These are phyloP conservation scores for Pyxicephalus adspersus DNA, from an alignment of 2,113 vertebrate genomes.

Conservation along the genomic window DNA sequence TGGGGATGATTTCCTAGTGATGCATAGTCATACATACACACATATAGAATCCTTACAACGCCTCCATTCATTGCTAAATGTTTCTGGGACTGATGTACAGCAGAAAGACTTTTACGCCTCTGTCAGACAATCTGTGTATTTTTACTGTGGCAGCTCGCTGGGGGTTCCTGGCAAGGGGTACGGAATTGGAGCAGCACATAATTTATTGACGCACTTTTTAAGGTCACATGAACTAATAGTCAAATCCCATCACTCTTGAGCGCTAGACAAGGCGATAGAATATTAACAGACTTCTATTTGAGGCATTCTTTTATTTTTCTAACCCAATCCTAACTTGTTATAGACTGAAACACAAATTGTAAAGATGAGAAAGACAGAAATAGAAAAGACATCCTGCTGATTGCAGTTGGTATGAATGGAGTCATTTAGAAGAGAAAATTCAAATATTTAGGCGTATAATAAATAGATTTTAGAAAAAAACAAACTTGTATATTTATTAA, in stretches of 20 bases:
- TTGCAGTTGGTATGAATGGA: too few relatives aligned
- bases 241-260: background rate
- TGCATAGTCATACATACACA: too few relatives aligned
- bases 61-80: background rate
- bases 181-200: background rate
- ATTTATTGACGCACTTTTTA: constrained; percentile 16
- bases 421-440: too few relatives aligned
- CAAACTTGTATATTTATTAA: too few relatives aligned
- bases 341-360: background rate
- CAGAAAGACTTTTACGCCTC: constrained; percentile 12
- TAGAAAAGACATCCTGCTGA: too few relatives aligned
- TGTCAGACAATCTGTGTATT: constrained; percentile 31
- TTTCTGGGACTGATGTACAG: constrained; percentile 7
- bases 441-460: too few relatives aligned
- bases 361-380: background rate
- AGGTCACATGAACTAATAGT: constrained; percentile 20
- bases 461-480: too few relatives aligned
- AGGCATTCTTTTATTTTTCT: background rate
- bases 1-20: too few relatives aligned
- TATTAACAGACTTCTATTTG: constrained; percentile 16
- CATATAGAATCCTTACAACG: background rate
- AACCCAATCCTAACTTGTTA: background rate
- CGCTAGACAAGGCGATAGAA: background rate
- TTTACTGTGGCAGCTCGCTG: constrained; percentile 28
- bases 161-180: constrained; percentile 23